phyloP scores from a whole-genome alignment of 2,888 invertebrate species.

The Drosophila meridionalis region DNA sequence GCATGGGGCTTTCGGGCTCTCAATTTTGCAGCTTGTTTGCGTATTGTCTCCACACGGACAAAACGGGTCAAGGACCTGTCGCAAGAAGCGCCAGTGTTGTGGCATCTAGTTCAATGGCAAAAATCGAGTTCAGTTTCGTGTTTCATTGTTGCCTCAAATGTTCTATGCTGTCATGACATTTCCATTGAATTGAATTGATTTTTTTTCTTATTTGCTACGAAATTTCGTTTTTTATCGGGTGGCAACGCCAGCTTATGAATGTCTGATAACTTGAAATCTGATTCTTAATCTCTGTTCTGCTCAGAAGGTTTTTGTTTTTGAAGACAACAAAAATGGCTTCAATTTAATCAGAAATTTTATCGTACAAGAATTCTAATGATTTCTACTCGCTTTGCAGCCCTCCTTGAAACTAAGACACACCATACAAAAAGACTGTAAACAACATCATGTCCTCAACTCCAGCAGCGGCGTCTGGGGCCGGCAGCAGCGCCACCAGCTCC shows the following conservation, averaged over 20 bases:
- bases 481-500: conserved; percentile 86
- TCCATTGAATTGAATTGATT: neutral
- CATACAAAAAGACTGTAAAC: conserved; percentile 51
- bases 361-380: neutral
- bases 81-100: conserved; percentile 19
- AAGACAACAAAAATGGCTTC: neutral
- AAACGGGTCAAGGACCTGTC: conserved; percentile 60
- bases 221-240: conserved; percentile 3
- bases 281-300: neutral
- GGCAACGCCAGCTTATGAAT: conserved; percentile 21
- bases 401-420: conserved; percentile 15
- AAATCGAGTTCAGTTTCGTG: conserved; percentile 8
- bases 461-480: conserved; percentile 73
- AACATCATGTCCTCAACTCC: conserved; percentile 81
- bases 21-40: conserved; percentile 22
- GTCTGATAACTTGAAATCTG: conserved; percentile 1
- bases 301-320: neutral
- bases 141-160: neutral
- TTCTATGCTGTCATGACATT: neutral
- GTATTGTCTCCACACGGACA: conserved; percentile 16
- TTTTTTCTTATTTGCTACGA: neutral
- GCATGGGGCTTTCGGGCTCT: conserved; percentile 34
- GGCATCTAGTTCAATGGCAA: conserved; percentile 19
- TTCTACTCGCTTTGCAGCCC: conserved; percentile 10
- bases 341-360: too few species aligned